phyloP scores from a whole-genome alignment of 2,113 vertebrate genomes.

The Nannospalax galili region DNA sequence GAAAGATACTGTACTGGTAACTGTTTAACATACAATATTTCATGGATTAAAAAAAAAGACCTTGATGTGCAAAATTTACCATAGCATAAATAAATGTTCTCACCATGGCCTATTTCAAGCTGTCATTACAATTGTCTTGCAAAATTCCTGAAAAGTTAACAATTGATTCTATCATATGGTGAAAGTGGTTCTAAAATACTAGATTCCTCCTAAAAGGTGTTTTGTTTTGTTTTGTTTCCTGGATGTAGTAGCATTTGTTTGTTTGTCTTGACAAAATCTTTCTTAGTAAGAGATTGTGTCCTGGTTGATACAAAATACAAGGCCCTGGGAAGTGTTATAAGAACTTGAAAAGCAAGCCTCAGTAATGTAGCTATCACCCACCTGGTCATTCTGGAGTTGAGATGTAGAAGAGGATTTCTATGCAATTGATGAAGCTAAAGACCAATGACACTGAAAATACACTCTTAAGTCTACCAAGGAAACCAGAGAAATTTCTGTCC shows the following conservation, averaged over 20 bases:
- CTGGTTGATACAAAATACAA: not conserved
- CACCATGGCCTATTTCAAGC: not conserved
- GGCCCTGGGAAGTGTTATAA: not conserved
- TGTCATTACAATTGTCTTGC: not conserved
- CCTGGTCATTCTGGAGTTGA: not conserved
- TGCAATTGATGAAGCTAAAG: constrained; percentile 1
- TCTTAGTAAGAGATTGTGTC: not conserved
- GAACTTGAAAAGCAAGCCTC: not conserved
- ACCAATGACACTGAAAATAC: not conserved
- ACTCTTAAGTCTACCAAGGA: not conserved
- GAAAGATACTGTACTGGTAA: not conserved
- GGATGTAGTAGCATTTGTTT: not conserved
- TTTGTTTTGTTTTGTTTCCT: too few species aligned
- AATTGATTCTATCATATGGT: not conserved
- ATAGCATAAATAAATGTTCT: not conserved
- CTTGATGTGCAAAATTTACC: constrained; percentile 12
- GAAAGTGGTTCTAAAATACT: not conserved
- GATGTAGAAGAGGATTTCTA: not conserved
- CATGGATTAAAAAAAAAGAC: not conserved
- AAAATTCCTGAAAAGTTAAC: constrained; percentile 43
- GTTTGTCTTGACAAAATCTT: constrained; percentile 19
- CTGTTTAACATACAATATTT: not conserved
- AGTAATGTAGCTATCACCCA: not conserved
- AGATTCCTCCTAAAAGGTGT: not conserved
- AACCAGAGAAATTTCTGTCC: not conserved